phyloP scores from a whole-genome alignment of 2,113 vertebrate species.

The Aptenodytes patagonicus region DNA sequence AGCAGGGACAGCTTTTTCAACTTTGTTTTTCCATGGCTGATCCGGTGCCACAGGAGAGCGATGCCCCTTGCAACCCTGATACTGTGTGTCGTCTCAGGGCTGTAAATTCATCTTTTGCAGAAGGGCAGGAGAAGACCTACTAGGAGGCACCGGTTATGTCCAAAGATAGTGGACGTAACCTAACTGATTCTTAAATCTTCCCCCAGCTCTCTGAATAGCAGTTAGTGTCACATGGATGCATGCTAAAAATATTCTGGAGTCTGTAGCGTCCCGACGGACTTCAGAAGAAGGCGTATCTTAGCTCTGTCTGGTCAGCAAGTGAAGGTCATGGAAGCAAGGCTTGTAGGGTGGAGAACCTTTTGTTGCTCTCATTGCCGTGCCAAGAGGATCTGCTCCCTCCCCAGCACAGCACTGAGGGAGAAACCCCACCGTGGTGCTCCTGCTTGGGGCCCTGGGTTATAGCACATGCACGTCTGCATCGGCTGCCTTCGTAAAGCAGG shows the following conservation, averaged over 20 bases:
- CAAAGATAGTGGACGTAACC: not conserved
- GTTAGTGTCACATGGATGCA: not conserved
- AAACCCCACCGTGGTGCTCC: not conserved
- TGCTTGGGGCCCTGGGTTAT: not conserved
- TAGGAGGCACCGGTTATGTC: not conserved
- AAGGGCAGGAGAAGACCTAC: not conserved
- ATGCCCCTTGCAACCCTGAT: not conserved
- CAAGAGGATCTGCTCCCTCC: not conserved
- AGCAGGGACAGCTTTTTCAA: not conserved
- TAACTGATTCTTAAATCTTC: not conserved
- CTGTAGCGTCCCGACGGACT: not conserved
- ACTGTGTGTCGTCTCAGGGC: not conserved
- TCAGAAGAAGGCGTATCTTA: not conserved
- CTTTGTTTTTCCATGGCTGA: not conserved
- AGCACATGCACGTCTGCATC: not conserved
- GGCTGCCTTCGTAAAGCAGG: not conserved
- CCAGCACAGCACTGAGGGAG: not conserved
- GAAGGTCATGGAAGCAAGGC: not conserved
- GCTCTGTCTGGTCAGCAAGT: not conserved
- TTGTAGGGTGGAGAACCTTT: not conserved
- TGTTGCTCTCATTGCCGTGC: not conserved
- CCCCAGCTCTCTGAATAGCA: not conserved
- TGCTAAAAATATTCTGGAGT: conserved; percentile 36
- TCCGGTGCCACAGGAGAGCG: not conserved
- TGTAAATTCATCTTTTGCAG: not conserved